phyloP scores from a whole-genome alignment of 2,888 invertebrate species.

The Corythucha ciliata region DNA sequence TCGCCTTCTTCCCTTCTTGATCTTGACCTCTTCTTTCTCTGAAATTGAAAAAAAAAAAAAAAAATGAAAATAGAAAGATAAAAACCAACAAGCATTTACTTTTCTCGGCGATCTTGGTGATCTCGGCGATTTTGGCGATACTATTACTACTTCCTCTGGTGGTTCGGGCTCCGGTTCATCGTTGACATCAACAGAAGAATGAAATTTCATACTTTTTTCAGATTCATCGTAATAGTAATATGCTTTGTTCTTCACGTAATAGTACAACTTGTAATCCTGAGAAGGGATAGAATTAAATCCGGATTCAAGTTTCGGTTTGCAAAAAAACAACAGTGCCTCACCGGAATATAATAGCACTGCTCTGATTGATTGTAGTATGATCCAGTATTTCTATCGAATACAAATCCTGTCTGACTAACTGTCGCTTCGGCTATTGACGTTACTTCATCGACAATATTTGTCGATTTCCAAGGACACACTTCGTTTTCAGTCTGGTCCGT shows the following conservation, averaged over 20 bases:
- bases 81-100: constrained; percentile 5
- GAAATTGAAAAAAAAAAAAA: background rate
- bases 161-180: too few relatives aligned
- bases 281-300: background rate
- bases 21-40: background rate
- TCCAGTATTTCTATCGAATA: constrained; percentile 76
- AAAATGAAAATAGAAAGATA: background rate
- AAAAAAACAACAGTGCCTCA: constrained; percentile 4
- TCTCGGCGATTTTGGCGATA: too few relatives aligned
- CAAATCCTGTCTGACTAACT: constrained; percentile 64
- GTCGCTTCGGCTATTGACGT: constrained; percentile 66
- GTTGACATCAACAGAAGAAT: constrained; percentile 49
- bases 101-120: too few relatives aligned
- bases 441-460: constrained; percentile 59
- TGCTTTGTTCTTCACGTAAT: constrained; percentile 73
- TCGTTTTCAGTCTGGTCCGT: too few relatives aligned
- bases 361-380: constrained; percentile 81
- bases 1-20: background rate
- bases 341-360: constrained; percentile 83
- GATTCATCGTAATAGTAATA: constrained; percentile 75
- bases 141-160: too few relatives aligned
- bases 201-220: constrained; percentile 65
- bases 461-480: constrained; percentile 24
- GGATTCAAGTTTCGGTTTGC: background rate
- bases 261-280: constrained; percentile 78